Evolutionary conservation across 1,140 invertebrate species (phyloP), one percentile per base, ranked within the genome.

Genomic region (Papilio machaon): DNA sequence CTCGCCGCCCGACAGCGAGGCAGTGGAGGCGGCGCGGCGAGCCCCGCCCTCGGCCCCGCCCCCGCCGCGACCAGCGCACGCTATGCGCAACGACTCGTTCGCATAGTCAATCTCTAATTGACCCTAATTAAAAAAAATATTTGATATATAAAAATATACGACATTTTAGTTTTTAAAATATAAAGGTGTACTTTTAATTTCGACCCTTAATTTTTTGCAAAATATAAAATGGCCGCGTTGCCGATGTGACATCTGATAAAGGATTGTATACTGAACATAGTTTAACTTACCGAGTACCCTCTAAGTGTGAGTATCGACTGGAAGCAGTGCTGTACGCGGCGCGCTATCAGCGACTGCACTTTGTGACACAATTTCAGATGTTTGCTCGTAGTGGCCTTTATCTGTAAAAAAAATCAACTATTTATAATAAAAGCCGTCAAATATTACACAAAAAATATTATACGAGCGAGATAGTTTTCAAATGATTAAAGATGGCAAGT

Each of bases 1-100:
- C 95, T 99, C 99, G 11, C 99, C 99, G 67, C 99, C 99, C 6
- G 98, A 99, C 58, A 99, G 95, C 82, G 97, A 96, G 60, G 95
- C 95, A 9, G 96, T 95, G 58, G 91, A 93, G 64, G 94, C 91
- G 0, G 92, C 89, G 38, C 88, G 92, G 80, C 89, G 47, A 87
- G 95, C 95, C 99, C 98, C 2, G 99, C 99, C 58, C 99, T 43
- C 38, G 4, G 99, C 91, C 88, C 35, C 88, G 92, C 15, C 49
- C 38, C 81, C 93, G 92, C 86, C 95, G 70, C 95, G 95, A 1
- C 96, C 96, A 77, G 95, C 94, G 11, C 97, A 96, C 82, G 95
- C 88, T 35, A 97, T 92, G 7, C 96, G 91, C 19, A 97, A 91
- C 9, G 89, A 93, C 82, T 95, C 95, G 2, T 95, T 88, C 15